phyloP scores from a whole-genome alignment of 2,113 vertebrate genomes.

The Mobula hypostoma region DNA sequence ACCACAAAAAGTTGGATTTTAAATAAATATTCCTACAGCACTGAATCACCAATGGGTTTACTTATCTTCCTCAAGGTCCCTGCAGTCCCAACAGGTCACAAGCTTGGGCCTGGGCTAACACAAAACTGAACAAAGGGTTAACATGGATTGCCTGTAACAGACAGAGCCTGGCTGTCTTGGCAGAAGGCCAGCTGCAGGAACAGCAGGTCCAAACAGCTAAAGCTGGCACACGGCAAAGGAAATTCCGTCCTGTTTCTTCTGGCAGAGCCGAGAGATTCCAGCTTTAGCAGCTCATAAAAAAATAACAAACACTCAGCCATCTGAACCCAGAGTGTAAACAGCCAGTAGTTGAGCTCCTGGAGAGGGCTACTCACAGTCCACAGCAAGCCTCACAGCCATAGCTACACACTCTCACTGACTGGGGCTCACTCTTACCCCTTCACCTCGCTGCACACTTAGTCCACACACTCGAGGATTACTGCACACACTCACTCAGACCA shows the following conservation, averaged over 20 bases:
- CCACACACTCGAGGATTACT: background rate
- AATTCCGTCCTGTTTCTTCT: slow-evolving; percentile 61
- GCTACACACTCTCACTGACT: background rate
- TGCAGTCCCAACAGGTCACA: background rate
- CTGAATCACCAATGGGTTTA: background rate
- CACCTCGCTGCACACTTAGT: background rate
- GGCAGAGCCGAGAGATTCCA: slow-evolving; percentile 50
- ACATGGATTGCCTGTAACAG: slow-evolving; percentile 33
- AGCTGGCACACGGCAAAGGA: slow-evolving; percentile 51
- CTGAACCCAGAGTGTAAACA: slow-evolving; percentile 29
- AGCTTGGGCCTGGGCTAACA: background rate
- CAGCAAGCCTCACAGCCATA: too few species aligned
- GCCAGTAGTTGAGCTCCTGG: background rate
- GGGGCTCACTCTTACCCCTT: background rate
- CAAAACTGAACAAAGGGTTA: slow-evolving; percentile 7
- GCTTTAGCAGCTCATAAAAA: slow-evolving; percentile 52
- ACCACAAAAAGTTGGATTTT: too few species aligned
- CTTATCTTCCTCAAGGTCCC: background rate
- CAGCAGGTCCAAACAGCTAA: slow-evolving; percentile 43
- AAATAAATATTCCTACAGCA: background rate
- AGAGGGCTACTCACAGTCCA: background rate
- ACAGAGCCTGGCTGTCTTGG: background rate
- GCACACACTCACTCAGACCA: background rate
- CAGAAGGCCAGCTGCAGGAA: slow-evolving; percentile 19
- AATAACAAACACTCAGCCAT: slow-evolving; percentile 35